phyloP scores from a whole-genome alignment of 2,888 invertebrate species.

The Tetramorium bicarinatum region DNA sequence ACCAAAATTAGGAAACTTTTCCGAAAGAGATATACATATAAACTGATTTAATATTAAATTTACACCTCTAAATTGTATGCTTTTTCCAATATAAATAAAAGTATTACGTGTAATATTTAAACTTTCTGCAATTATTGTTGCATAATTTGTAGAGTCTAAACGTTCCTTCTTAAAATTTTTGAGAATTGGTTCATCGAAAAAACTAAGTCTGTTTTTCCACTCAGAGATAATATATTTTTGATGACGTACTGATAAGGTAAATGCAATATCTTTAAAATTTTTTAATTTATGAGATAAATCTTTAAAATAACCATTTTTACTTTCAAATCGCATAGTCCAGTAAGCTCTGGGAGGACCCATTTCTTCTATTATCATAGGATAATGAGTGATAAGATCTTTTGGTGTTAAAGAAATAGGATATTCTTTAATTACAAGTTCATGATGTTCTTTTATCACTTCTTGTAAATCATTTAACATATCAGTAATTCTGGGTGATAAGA shows the following conservation, averaged over 20 bases:
- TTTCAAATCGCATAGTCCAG: constrained; percentile 62
- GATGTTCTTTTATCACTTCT: constrained; percentile 10
- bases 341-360: constrained; percentile 48
- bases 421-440: constrained; percentile 27
- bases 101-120: not conserved
- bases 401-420: constrained; percentile 45
- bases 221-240: constrained; percentile 48
- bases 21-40: constrained; percentile 7
- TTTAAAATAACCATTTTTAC: constrained; percentile 59
- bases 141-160: not conserved
- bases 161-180: not conserved
- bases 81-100: not conserved
- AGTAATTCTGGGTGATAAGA: constrained; percentile 55
- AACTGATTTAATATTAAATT: constrained; percentile 25
- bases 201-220: constrained; percentile 36
- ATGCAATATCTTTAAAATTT: constrained; percentile 58
- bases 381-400: constrained; percentile 63
- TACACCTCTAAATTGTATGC: not conserved
- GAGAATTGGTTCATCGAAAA: not conserved
- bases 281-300: constrained; percentile 46
- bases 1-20: constrained; percentile 9
- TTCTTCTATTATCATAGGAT: constrained; percentile 48
- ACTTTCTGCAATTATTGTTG: not conserved
- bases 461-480: constrained; percentile 43
- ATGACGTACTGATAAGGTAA: constrained; percentile 50